phyloP scores from a whole-genome alignment of 1,140 invertebrate species.

The Helicoverpa zea region DNA sequence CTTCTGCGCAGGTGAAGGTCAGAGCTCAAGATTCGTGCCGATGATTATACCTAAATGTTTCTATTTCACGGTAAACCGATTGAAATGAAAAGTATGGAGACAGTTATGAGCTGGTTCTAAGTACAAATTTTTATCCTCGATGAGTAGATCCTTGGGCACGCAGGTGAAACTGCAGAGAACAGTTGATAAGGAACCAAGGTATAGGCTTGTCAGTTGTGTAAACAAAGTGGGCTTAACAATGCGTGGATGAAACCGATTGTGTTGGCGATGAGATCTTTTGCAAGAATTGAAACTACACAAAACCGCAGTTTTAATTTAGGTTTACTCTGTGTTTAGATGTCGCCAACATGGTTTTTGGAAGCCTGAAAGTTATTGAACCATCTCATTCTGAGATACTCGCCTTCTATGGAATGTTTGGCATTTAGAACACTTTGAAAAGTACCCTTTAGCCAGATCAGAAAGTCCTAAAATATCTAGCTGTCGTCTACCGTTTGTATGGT shows the following conservation, averaged over 20 bases:
- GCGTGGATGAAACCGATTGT: slow-evolving; percentile 11
- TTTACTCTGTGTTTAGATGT: background rate
- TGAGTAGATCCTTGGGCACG: too few relatives aligned
- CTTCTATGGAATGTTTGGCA: background rate
- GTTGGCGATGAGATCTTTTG: slow-evolving; percentile 17
- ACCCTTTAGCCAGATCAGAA: background rate
- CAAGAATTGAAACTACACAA: slow-evolving; percentile 29
- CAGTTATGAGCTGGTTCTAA: too few relatives aligned
- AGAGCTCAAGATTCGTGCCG: too few relatives aligned
- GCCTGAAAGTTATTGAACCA: background rate
- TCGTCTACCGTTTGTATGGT: background rate
- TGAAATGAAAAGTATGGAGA: too few relatives aligned
- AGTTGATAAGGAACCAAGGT: background rate
- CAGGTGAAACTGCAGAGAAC: background rate
- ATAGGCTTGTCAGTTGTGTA: slow-evolving; percentile 8
- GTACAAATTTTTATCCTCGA: too few relatives aligned
- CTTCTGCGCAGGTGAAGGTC: too few relatives aligned
- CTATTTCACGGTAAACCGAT: too few relatives aligned
- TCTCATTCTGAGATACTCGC: background rate
- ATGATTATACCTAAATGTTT: too few relatives aligned
- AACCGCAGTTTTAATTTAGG: background rate
- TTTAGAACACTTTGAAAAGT: too few relatives aligned
- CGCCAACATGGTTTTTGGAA: background rate
- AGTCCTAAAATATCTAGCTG: background rate
- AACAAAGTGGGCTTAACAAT: slow-evolving; percentile 16